Base-by-base conservation (phyloP, 2,113 vertebrate species). In the Solea senegalensis region DNA sequence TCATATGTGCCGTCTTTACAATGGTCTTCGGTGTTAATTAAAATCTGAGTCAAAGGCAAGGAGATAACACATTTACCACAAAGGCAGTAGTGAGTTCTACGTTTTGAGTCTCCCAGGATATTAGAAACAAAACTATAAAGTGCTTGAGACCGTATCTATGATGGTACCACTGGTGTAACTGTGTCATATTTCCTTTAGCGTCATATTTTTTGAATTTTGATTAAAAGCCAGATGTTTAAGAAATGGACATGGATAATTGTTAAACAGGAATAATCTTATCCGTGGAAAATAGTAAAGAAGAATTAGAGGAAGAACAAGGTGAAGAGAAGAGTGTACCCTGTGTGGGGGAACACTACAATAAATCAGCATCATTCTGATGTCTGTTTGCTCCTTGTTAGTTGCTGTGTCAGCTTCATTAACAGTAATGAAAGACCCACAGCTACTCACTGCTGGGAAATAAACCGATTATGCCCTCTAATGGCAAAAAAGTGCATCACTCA, bases 391-490 rank as follows among this genome's bases (percentile, higher is more conserved):
- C 64, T 53, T 64, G 16, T 71, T 56, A 44, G 28, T 61, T 5
- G 28, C 51, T 74, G 61, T 44, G 56, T 69, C 14, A 65, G 63
- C 49, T 21, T 61, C 66, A 61, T 59, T 28, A 16, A 52, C 64
- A 74, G 27, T 72, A 69, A 80, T 61, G 63, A 74, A 45, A 59
- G 55, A 59, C 15, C 55, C 34, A 3, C 1, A 50, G 64, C 61
- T n/a, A 28, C 41, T 46, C 69, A 49, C 50, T 65, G 49, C 28
- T 48, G 39, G 27, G 55, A 6, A 79, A 27, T 14, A 51, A 68
- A 51, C 48, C 48, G 56, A 69, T 48, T 34, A 45, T 58, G 76
- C 76, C 69, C 54, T 10, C 68, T 71, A 15, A 58, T 69, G 66
- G 69, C 49, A 80, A 60, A 77, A 14, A 62, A 2, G 12, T 26